Conservation (phyloP, 2,797 vertebrate species). For the Danio albolineatus region DNA sequence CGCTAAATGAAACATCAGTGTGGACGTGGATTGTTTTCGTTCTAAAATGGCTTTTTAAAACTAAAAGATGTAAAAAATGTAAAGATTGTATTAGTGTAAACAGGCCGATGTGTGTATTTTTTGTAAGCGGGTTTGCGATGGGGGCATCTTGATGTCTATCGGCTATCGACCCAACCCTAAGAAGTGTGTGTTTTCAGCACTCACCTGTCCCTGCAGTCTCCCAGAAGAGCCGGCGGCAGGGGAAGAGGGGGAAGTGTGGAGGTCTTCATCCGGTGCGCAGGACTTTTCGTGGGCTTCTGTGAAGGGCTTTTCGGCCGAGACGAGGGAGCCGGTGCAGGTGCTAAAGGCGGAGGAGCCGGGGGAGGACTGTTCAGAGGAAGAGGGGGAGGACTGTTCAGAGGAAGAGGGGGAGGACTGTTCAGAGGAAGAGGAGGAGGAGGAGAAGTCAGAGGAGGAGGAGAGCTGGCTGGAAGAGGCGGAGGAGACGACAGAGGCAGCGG, state of each 20-base stretch:
- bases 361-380: constrained; percentile 68
- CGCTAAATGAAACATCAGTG: too few species aligned
- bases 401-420: constrained; percentile 78
- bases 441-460: constrained; percentile 76
- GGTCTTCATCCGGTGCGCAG: constrained; percentile 86
- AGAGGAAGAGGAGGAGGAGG: constrained; percentile 75
- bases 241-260: constrained; percentile 95
- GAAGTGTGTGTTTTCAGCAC: constrained; percentile 47
- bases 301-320: constrained; percentile 78
- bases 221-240: constrained; percentile 90
- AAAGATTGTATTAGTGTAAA: too few species aligned
- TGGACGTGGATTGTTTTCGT: too few species aligned
- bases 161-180: too few species aligned
- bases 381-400: constrained; percentile 68
- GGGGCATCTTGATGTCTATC: too few species aligned
- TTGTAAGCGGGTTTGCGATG: too few species aligned
- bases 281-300: constrained; percentile 72
- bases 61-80: too few species aligned
- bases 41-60: too few species aligned
- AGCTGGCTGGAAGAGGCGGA: constrained; percentile 78
- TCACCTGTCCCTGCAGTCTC: constrained; percentile 95
- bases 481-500: constrained; percentile 75
- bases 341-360: constrained; percentile 55
- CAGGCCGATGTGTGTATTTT: too few species aligned
- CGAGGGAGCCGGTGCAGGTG: constrained; percentile 53